phyloP scores from a whole-genome alignment of 2,797 vertebrate species.

The Microchirus variegatus region DNA sequence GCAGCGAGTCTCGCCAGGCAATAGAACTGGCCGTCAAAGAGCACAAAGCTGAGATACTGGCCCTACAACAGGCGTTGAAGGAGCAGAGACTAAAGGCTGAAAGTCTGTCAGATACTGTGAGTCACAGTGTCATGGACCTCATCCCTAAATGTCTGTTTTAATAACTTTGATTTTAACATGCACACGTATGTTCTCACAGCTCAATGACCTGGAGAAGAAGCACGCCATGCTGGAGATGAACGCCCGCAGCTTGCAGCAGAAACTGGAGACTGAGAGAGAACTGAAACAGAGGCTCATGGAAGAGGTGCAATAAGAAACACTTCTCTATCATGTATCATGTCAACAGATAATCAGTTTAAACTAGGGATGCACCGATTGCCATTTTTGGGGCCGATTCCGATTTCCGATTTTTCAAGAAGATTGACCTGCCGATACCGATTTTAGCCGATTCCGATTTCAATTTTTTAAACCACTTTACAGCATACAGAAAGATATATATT shows the following conservation, averaged over 20 bases:
- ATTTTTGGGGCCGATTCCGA: too few species aligned
- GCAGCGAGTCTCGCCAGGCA: conserved; percentile 95
- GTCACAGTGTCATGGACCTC: conserved; percentile 28
- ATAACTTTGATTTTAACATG: conserved; percentile 3
- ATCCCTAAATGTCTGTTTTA: not conserved
- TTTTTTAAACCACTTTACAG: too few species aligned
- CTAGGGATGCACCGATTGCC: too few species aligned
- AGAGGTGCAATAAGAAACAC: conserved; percentile 83
- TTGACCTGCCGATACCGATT: too few species aligned
- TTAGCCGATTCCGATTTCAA: too few species aligned
- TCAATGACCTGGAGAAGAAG: conserved; percentile 98
- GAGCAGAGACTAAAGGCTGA: conserved; percentile 98
- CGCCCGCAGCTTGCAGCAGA: conserved; percentile 95
- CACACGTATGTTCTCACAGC: conserved; percentile 73
- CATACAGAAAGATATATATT: too few species aligned
- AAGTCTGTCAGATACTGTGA: conserved; percentile 97
- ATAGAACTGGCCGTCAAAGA: conserved; percentile 97
- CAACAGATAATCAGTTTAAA: too few species aligned
- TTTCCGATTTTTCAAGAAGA: too few species aligned
- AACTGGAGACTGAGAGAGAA: conserved; percentile 95
- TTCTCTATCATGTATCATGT: too few species aligned
- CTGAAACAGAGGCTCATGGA: conserved; percentile 98
- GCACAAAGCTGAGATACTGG: conserved; percentile 97
- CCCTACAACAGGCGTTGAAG: conserved; percentile 95
- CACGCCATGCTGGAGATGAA: conserved; percentile 99